phyloP scores from a whole-genome alignment of 2,797 vertebrate species.

The Sardinella longiceps region DNA sequence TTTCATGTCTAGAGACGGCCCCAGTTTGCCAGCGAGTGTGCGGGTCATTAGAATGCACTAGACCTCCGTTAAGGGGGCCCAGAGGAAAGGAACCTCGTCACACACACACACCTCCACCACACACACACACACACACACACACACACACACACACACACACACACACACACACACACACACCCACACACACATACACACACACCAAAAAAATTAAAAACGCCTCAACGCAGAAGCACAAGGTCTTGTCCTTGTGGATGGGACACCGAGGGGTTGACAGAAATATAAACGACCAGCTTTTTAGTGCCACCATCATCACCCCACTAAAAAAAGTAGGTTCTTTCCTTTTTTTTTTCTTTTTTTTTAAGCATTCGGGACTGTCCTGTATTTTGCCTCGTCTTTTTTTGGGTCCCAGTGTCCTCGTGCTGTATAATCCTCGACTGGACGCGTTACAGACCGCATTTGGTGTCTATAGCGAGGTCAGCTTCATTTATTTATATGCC shows the following conservation, averaged over 20 bases:
- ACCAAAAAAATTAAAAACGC: background rate
- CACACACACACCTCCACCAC: too few species aligned
- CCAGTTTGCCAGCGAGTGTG: conserved; percentile 22
- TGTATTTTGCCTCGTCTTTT: background rate
- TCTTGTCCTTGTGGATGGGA: background rate
- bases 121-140: too few species aligned
- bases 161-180: too few species aligned
- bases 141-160: too few species aligned
- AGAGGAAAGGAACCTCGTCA: conserved; percentile 20
- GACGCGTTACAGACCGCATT: background rate
- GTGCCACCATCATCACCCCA: background rate
- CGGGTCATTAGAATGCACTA: conserved; percentile 42
- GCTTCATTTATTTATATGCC: conserved; percentile 1
- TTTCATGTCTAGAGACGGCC: conserved; percentile 65
- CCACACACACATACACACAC: too few species aligned
- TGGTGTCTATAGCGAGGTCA: background rate
- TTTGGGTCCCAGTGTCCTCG: background rate
- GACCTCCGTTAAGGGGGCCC: conserved; percentile 4
- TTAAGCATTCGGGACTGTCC: background rate
- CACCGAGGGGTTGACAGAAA: background rate
- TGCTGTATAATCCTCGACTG: background rate
- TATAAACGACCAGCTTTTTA: conserved; percentile 13
- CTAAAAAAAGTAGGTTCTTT: background rate
- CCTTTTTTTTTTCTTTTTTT: conserved; percentile 10
- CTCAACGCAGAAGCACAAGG: background rate